phyloP scores from a whole-genome alignment of 2,113 vertebrate genomes.

The Notarius quadriscutis region DNA sequence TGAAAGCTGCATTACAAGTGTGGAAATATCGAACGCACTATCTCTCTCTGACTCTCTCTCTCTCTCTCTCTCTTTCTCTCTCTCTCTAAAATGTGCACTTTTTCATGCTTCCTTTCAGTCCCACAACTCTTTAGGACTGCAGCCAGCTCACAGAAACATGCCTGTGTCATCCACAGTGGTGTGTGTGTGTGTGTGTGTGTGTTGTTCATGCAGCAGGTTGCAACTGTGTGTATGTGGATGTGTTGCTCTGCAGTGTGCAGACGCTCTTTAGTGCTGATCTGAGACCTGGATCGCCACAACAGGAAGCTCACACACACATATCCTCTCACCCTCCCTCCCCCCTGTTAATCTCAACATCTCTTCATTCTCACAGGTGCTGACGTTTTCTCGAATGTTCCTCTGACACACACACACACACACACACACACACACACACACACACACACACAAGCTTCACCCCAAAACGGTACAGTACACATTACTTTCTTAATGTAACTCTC shows the following conservation, averaged over 20 bases:
- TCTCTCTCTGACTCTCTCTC: conserved; percentile 4
- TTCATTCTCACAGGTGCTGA: conserved; percentile 69
- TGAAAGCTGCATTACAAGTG: not conserved
- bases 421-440: too few relatives aligned
- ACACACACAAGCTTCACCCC: not conserved
- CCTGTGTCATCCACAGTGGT: not conserved
- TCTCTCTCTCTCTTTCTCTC: not conserved
- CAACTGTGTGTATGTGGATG: not conserved
- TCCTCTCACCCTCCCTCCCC: conserved; percentile 64
- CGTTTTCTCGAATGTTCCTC: conserved; percentile 60
- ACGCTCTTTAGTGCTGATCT: conserved; percentile 32
- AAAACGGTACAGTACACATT: not conserved
- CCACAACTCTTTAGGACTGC: not conserved
- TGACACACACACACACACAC: not conserved
- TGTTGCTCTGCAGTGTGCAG: conserved; percentile 12
- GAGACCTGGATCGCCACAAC: conserved; percentile 64
- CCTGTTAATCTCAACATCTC: conserved; percentile 49
- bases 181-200: not conserved
- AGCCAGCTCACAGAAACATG: not conserved
- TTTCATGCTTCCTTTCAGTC: not conserved
- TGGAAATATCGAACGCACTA: not conserved
- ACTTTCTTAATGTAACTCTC: not conserved
- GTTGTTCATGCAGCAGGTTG: not conserved
- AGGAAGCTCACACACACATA: conserved; percentile 64
- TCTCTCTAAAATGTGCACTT: not conserved